phyloP scores from a whole-genome alignment of 2,113 vertebrate species.

The Chamaetylas fuelleborni region DNA sequence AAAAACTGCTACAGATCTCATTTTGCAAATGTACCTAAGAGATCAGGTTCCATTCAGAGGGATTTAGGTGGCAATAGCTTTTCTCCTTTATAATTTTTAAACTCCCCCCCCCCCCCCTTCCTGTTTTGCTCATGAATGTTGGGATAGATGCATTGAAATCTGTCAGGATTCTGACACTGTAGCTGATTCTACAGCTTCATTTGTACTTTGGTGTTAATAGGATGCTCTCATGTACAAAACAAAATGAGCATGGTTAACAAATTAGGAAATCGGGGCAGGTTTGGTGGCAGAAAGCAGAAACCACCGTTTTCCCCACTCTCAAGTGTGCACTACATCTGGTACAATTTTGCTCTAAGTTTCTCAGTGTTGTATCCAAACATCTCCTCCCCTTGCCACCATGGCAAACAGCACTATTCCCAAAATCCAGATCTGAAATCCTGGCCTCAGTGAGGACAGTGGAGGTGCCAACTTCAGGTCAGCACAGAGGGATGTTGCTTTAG shows the following conservation, averaged over 20 bases:
- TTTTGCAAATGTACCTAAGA: neutral
- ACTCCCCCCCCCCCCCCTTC: fast-evolving
- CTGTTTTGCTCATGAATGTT: neutral
- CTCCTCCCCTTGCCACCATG: neutral
- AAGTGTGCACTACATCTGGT: neutral
- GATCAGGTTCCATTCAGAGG: neutral
- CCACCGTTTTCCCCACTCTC: neutral
- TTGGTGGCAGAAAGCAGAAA: neutral
- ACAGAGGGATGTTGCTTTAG: neutral
- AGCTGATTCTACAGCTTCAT: neutral
- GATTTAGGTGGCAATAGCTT: neutral
- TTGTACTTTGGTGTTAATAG: neutral
- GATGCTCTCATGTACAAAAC: neutral
- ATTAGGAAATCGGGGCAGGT: neutral
- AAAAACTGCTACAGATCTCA: neutral
- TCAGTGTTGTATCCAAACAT: neutral
- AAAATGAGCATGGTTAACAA: neutral
- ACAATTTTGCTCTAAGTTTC: neutral
- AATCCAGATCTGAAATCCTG: neutral
- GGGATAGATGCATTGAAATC: neutral
- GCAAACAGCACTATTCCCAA: neutral
- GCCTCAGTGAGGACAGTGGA: neutral
- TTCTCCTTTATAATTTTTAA: neutral
- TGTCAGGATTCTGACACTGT: neutral
- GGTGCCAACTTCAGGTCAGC: neutral